Conservation (phyloP, 92 coral and sea anemone species). For the Blastomussa wellsi region DNA sequence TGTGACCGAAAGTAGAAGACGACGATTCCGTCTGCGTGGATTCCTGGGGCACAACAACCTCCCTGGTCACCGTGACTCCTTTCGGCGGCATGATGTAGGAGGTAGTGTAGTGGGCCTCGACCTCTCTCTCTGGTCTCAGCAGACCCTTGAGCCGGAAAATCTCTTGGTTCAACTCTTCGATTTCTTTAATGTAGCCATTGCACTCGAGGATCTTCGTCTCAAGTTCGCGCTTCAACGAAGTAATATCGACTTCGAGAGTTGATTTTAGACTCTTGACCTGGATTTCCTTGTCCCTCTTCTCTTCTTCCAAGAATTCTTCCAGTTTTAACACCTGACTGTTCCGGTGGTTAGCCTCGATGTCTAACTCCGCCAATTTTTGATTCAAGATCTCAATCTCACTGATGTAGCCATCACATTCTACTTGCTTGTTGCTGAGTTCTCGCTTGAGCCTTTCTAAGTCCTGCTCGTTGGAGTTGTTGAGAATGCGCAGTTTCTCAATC, state of each 20-base stretch:
- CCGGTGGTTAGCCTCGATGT: slow-evolving; percentile 79
- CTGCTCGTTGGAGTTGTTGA: slow-evolving; percentile 91
- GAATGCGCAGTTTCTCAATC: slow-evolving; percentile 79
- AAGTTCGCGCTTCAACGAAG: slow-evolving; percentile 67
- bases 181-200: slow-evolving; percentile 83
- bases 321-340: slow-evolving; percentile 68
- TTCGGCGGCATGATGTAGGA: slow-evolving; percentile 69
- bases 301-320: slow-evolving; percentile 79
- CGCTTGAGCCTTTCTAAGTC: slow-evolving; percentile 94
- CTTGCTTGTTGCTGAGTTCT: slow-evolving; percentile 67
- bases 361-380: slow-evolving; percentile 80
- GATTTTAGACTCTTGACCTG: slow-evolving; percentile 59
- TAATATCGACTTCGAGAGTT: slow-evolving; percentile 69
- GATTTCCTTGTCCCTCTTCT: slow-evolving; percentile 75
- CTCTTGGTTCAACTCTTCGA: slow-evolving; percentile 78
- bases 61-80: slow-evolving; percentile 50
- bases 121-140: slow-evolving; percentile 52
- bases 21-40: slow-evolving; percentile 35
- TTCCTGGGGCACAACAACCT: slow-evolving; percentile 55
- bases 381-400: slow-evolving; percentile 77
- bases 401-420: slow-evolving; percentile 87
- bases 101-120: slow-evolving; percentile 55
- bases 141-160: slow-evolving; percentile 73
- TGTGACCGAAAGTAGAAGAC: slow-evolving; percentile 31
- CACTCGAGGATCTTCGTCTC: slow-evolving; percentile 70